Conservation (phyloP, 2,113 vertebrate species). For the Zapus hudsonius region DNA sequence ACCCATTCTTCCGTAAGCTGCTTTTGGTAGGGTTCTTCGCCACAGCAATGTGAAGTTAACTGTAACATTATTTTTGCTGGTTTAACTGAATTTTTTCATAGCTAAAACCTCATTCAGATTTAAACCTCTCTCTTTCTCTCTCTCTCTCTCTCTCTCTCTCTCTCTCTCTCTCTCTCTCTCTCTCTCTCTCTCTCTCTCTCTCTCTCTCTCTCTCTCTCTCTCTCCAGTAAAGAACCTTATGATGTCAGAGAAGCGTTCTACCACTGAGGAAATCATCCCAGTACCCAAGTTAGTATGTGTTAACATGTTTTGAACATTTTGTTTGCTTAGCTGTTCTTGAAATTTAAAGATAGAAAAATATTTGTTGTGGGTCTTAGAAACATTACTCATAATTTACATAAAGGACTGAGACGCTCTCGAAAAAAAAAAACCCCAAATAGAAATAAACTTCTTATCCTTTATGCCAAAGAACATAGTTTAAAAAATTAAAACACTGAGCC, state of each 20-base stretch:
- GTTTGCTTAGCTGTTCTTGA: slow-evolving; percentile 16
- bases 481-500: neutral
- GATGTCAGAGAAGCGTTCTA: neutral
- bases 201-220: neutral
- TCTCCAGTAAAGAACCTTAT: neutral
- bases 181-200: neutral
- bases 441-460: neutral
- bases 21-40: no score
- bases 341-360: slow-evolving; percentile 7
- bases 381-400: slow-evolving; percentile 15
- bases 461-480: neutral
- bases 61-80: neutral
- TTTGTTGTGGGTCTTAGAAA: neutral
- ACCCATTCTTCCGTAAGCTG: no score
- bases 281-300: neutral
- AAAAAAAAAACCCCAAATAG: neutral
- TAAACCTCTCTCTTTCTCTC: neutral
- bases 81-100: neutral
- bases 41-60: no score
- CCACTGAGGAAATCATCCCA: neutral
- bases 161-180: no score
- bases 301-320: neutral
- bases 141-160: neutral
- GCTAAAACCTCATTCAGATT: neutral
- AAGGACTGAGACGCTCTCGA: neutral